Percentiles rank a stretch among this genome's conserved stretches.
Evolutionary conservation across 2,888 invertebrate species (phyloP).

Genomic region (Epirrita christyi): DNA sequence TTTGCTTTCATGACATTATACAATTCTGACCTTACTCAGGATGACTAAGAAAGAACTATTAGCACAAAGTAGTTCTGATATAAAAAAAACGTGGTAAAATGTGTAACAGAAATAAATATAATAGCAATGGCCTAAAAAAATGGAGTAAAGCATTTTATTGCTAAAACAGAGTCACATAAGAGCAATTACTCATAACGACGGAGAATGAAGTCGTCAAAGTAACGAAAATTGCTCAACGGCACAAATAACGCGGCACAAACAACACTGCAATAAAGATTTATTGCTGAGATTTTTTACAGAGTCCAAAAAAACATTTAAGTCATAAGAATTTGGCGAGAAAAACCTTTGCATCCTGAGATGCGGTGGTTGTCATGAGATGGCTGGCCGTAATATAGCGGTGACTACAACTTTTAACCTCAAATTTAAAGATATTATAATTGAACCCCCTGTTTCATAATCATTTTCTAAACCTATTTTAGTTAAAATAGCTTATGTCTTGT

Average conservation of each 20-base stretch:
- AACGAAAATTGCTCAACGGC: constrained; percentile 70
- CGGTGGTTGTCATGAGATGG: too few relatives aligned
- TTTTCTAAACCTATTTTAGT: too few relatives aligned
- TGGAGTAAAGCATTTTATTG: constrained; percentile 47
- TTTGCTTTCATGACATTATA: too few relatives aligned
- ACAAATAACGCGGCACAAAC: constrained; percentile 77
- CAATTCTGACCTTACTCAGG: too few relatives aligned
- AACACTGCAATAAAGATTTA: constrained; percentile 81
- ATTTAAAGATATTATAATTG: too few relatives aligned
- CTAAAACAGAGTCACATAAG: constrained; percentile 49
- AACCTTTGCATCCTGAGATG: not conserved
- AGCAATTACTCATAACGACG: constrained; percentile 61
- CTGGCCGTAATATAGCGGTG: too few relatives aligned
- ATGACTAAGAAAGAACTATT: too few relatives aligned
- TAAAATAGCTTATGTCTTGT: too few relatives aligned
- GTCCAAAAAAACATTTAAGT: constrained; percentile 23
- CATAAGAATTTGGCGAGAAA: constrained; percentile 2
- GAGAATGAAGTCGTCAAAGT: constrained; percentile 74
- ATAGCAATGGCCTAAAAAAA: constrained; percentile 28
- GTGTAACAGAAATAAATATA: constrained; percentile 5
- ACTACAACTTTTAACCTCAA: too few relatives aligned
- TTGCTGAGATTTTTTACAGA: constrained; percentile 73
- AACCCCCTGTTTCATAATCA: too few relatives aligned
- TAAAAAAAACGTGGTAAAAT: too few relatives aligned
- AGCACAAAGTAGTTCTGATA: too few relatives aligned